Percentiles rank a stretch among this genome's conserved stretches.
phyloP scores from a whole-genome alignment of 2,888 invertebrate genomes.

The Trisateles emortualis region DNA sequence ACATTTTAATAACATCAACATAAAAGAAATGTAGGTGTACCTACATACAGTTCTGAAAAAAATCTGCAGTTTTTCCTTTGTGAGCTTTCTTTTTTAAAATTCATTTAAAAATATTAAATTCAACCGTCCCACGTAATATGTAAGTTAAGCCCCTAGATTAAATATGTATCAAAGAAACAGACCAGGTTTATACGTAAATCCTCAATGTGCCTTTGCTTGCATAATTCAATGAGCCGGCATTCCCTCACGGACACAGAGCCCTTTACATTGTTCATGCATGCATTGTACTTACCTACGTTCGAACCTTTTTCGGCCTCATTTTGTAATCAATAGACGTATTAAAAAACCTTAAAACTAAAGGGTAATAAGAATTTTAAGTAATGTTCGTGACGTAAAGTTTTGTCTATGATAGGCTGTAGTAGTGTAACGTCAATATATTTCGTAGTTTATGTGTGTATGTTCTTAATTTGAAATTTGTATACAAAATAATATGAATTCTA shows the following conservation, averaged over 20 bases:
- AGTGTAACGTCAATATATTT: conserved; percentile 4
- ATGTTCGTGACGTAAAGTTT: background rate
- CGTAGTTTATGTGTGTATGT: background rate
- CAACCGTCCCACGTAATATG: conserved; percentile 1
- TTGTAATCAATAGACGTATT: conserved; percentile 37
- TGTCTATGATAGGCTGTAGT: background rate
- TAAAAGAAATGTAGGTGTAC: background rate
- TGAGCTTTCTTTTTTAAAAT: background rate
- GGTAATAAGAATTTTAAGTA: conserved; percentile 24
- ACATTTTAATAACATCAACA: background rate
- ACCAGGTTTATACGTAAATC: conserved; percentile 44
- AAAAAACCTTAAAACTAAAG: conserved; percentile 23
- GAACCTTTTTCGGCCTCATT: conserved; percentile 52
- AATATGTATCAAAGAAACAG: conserved; percentile 36
- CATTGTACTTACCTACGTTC: conserved; percentile 28
- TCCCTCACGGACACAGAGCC: conserved; percentile 55
- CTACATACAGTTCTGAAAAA: background rate
- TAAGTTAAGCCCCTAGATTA: conserved; percentile 16
- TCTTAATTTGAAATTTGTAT: conserved; percentile 2
- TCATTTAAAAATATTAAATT: background rate
- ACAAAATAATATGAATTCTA: too few relatives aligned
- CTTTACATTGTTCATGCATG: conserved; percentile 53
- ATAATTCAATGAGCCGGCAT: conserved; percentile 64
- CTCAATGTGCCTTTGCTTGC: conserved; percentile 48
- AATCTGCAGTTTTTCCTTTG: background rate